Evolutionary conservation across 2,113 vertebrate species (phyloP).

Genomic region (Aix galericulata): DNA sequence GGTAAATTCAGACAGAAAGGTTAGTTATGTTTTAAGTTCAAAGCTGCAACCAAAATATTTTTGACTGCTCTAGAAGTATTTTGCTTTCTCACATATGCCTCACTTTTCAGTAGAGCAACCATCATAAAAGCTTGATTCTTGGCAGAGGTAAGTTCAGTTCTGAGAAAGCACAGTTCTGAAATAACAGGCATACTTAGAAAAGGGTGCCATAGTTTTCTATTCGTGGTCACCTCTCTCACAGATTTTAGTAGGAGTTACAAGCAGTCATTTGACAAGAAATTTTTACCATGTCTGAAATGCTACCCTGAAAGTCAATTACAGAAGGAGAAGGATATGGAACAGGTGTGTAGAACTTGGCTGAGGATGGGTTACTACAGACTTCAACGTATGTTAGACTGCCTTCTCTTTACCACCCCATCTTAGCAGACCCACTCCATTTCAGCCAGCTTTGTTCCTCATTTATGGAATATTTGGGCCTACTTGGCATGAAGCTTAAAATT

Average conservation of each 20-base stretch:
- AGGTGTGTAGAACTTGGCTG: not conserved
- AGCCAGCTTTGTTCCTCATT: not conserved
- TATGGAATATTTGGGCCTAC: not conserved
- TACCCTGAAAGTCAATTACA: not conserved
- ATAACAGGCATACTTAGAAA: not conserved
- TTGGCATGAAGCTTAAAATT: not conserved
- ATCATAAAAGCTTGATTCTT: not conserved
- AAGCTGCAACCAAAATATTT: not conserved
- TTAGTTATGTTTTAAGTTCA: not conserved
- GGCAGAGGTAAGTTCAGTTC: not conserved
- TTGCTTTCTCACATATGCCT: not conserved
- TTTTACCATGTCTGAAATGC: slow-evolving; percentile 28
- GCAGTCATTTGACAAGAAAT: slow-evolving; percentile 14
- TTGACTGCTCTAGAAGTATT: not conserved
- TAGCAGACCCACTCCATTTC: not conserved
- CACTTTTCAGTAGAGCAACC: not conserved
- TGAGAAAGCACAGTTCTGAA: not conserved
- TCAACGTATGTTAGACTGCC: not conserved
- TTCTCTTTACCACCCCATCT: not conserved
- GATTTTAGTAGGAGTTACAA: not conserved
- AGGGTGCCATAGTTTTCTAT: not conserved
- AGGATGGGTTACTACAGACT: not conserved
- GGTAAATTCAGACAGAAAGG: not conserved
- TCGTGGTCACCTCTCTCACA: not conserved
- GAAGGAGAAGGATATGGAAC: not conserved